phyloP scores from a whole-genome alignment of 2,113 vertebrate species.

The Zosterops borbonicus region DNA sequence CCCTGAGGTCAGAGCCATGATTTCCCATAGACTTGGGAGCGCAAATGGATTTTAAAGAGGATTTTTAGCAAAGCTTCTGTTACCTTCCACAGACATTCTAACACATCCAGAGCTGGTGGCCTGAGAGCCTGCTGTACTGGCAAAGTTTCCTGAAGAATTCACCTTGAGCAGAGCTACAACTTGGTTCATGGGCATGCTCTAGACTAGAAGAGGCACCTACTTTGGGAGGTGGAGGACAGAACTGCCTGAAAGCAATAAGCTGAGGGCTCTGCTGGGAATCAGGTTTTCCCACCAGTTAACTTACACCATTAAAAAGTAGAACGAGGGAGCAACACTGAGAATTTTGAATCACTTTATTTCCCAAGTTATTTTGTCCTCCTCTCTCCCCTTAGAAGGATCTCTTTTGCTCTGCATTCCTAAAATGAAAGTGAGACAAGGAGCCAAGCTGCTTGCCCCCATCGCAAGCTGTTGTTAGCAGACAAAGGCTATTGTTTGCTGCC shows the following conservation, averaged over 20 bases:
- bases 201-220: neutral
- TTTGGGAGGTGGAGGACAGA: neutral
- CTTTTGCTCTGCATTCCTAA: neutral
- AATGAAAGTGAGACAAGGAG: neutral
- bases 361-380: neutral
- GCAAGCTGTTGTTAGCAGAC: neutral
- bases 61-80: neutral
- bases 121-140: neutral
- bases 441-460: neutral
- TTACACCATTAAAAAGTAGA: neutral
- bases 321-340: neutral
- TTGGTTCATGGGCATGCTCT: neutral
- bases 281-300: neutral
- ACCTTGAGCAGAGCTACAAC: neutral
- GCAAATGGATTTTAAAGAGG: neutral
- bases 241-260: neutral
- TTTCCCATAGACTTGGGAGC: neutral
- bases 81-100: neutral
- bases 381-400: neutral
- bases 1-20: neutral
- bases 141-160: neutral
- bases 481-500: slow-evolving; percentile 45
- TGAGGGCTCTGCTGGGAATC: neutral
- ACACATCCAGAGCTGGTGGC: neutral
- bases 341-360: neutral